A percentile compares a stretch with the other conserved stretches of the same genome.
Conservation (phyloP, 2,113 vertebrate genomes). For the Scolopax mira region DNA sequence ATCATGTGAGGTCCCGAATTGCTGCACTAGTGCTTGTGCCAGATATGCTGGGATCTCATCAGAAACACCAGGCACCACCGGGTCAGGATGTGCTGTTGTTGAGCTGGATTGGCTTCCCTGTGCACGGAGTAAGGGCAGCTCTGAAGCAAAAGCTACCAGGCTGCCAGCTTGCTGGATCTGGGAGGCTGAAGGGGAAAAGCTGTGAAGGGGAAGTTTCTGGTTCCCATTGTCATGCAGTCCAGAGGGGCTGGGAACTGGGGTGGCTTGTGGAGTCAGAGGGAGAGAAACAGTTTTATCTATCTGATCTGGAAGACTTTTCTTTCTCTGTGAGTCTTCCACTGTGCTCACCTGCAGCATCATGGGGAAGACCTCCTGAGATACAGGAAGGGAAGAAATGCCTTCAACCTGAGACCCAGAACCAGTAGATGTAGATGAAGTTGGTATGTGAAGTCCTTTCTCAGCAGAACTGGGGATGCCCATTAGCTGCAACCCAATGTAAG, state of each 20-base stretch:
- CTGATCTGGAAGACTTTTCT: not conserved
- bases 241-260: not conserved
- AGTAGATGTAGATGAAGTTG: not conserved
- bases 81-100: fast-evolving
- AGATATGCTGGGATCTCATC: not conserved
- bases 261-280: not conserved
- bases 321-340: not conserved
- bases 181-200: not conserved
- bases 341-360: not conserved
- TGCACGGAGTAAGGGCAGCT: fast-evolving
- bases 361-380: not conserved
- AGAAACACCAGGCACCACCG: not conserved
- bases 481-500: not conserved
- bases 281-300: not conserved
- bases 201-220: not conserved
- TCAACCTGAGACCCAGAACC: not conserved
- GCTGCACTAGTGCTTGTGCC: not conserved
- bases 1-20: fast-evolving
- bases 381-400: not conserved
- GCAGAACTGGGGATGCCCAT: not conserved
- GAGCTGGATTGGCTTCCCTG: not conserved
- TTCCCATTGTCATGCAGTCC: not conserved
- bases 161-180: not conserved
- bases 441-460: not conserved
- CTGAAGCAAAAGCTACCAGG: not conserved